Evolutionary conservation across 1,140 invertebrate genomes (phyloP).

Genomic region (Eumeta japonica): DNA sequence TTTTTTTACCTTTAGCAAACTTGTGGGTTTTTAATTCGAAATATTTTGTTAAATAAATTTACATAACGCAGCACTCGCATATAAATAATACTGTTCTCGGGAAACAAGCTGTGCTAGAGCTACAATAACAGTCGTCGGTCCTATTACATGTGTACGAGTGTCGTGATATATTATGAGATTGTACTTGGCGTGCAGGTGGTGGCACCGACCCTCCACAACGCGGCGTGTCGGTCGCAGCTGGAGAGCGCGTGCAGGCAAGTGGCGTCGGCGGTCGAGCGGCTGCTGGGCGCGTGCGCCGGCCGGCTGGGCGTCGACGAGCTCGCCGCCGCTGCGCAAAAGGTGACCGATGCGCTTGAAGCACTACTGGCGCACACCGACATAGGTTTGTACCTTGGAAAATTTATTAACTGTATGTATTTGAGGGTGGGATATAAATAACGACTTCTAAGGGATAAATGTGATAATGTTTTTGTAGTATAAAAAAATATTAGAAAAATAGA

Average conservation of each 20-base stretch:
- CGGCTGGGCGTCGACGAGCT: conserved; percentile 75
- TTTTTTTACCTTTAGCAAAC: too few species aligned
- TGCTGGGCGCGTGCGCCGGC: conserved; percentile 80
- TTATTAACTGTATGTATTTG: neutral
- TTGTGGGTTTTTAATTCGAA: too few species aligned
- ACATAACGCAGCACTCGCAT: too few species aligned
- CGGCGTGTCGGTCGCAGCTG: conserved; percentile 91
- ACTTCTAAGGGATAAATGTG: neutral
- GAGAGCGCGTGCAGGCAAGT: conserved; percentile 92
- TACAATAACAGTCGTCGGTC: too few species aligned
- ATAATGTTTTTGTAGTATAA: neutral
- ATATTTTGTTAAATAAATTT: too few species aligned
- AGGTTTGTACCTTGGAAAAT: conserved; percentile 19
- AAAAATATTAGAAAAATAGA: too few species aligned
- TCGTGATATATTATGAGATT: too few species aligned
- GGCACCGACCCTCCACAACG: conserved; percentile 80
- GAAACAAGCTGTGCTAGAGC: too few species aligned
- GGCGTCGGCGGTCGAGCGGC: conserved; percentile 84
- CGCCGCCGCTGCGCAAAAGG: conserved; percentile 80
- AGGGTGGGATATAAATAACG: neutral
- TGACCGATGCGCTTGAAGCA: conserved; percentile 86
- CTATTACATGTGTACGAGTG: too few species aligned
- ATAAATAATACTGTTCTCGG: too few species aligned
- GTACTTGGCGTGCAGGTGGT: conserved; percentile 61
- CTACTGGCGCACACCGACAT: conserved; percentile 80